phyloP scores from a whole-genome alignment of 2,113 vertebrate species.

The Ovibos moschatus region DNA sequence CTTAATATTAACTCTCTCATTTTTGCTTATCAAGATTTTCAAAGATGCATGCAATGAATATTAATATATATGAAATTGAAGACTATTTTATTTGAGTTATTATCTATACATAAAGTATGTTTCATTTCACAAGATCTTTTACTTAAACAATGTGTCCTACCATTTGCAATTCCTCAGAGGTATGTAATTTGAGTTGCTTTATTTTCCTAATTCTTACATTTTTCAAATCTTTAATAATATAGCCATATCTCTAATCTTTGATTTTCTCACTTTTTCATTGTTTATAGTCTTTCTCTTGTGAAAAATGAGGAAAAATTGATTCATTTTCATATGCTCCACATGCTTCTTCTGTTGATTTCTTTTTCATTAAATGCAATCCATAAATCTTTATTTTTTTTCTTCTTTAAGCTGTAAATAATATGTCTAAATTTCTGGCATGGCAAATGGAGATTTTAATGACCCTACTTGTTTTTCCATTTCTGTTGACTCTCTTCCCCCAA shows the following conservation, averaged over 20 bases:
- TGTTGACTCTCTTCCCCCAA: neutral
- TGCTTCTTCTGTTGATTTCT: neutral
- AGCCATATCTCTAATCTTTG: neutral
- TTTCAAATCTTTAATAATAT: neutral
- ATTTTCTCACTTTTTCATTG: neutral
- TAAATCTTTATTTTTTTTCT: neutral
- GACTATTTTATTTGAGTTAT: neutral
- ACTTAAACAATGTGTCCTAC: neutral
- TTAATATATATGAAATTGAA: neutral
- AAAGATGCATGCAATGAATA: neutral
- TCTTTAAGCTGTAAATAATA: neutral
- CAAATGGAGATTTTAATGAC: neutral
- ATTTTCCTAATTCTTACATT: neutral
- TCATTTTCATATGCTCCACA: neutral
- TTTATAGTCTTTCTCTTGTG: neutral
- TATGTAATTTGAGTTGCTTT: neutral
- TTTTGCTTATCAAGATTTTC: slow-evolving; percentile 5
- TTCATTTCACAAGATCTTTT: neutral
- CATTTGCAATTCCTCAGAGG: neutral
- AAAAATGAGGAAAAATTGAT: neutral
- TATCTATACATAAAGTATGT: neutral
- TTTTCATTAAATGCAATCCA: neutral
- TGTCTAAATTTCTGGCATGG: neutral
- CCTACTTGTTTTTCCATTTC: neutral
- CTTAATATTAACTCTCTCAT: neutral